phyloP scores from a whole-genome alignment of 2,888 invertebrate genomes.

The Chamaedrilus cognettii region DNA sequence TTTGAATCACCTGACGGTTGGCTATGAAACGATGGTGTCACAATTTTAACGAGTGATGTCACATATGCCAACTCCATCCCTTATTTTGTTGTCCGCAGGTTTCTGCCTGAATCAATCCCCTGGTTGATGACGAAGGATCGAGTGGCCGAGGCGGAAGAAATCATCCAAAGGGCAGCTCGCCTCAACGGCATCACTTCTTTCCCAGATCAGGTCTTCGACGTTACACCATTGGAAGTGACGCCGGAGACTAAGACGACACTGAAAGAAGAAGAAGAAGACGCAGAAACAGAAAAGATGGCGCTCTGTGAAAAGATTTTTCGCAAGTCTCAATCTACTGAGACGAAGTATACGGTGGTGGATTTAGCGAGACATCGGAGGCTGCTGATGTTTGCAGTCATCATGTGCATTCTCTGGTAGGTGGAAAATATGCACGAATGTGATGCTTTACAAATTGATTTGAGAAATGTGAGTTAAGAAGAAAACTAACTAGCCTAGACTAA shows the following conservation, averaged over 20 bases:
- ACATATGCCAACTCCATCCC: neutral
- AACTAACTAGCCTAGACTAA: too few species aligned
- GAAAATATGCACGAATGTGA: too few species aligned
- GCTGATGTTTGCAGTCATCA: slow-evolving; percentile 31
- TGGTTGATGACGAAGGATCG: slow-evolving; percentile 39
- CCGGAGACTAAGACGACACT: neutral
- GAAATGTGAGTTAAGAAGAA: too few species aligned
- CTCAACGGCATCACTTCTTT: slow-evolving; percentile 30
- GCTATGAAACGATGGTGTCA: too few species aligned
- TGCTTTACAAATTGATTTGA: too few species aligned
- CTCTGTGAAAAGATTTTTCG: neutral
- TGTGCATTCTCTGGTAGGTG: slow-evolving; percentile 38
- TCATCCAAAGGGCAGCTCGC: slow-evolving; percentile 36
- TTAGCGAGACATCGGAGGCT: slow-evolving; percentile 30
- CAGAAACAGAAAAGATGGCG: neutral
- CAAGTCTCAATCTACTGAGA: neutral
- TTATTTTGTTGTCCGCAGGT: slow-evolving; percentile 25
- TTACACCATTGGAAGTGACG: neutral
- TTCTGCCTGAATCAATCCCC: slow-evolving; percentile 39
- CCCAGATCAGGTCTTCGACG: neutral
- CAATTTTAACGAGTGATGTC: neutral
- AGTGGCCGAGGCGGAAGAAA: slow-evolving; percentile 32
- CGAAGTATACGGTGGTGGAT: slow-evolving; percentile 34
- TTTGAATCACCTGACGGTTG: too few species aligned
- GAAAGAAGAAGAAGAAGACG: neutral